A percentile compares a stretch with the other conserved stretches of the same genome.
phyloP scores from a whole-genome alignment of 2,797 vertebrate species.

The Chlorospingus semifuscus region DNA sequence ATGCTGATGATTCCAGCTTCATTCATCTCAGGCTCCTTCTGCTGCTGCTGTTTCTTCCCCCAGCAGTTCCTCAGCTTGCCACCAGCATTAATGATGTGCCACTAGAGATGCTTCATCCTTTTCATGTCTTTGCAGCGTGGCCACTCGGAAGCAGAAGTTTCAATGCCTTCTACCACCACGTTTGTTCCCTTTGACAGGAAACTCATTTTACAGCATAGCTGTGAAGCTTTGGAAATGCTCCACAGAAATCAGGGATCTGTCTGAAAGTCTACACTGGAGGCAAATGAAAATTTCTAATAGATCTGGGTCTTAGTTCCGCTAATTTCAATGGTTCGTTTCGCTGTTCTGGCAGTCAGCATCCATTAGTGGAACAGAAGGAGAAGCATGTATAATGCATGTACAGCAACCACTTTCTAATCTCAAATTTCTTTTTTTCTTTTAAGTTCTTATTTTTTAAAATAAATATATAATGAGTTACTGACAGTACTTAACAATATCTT shows the following conservation, averaged over 20 bases:
- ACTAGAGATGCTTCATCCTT: background rate
- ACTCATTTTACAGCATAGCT: background rate
- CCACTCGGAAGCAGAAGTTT: background rate
- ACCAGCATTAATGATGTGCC: background rate
- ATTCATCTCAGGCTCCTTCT: background rate
- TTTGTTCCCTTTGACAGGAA: background rate
- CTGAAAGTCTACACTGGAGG: conserved; percentile 28
- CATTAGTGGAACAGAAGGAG: conserved; percentile 66
- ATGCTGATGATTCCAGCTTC: background rate
- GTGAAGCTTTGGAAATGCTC: background rate
- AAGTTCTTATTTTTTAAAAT: conserved; percentile 59
- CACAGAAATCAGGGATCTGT: conserved; percentile 27
- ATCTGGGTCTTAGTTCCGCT: conserved; percentile 62
- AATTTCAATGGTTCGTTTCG: conserved; percentile 50
- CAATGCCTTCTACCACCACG: background rate
- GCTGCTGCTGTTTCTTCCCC: background rate
- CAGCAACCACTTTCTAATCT: conserved; percentile 62
- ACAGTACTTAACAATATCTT: conserved; percentile 71
- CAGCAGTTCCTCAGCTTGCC: background rate
- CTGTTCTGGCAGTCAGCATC: conserved; percentile 64
- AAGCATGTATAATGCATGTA: conserved; percentile 68
- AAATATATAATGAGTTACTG: conserved; percentile 70
- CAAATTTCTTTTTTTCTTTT: conserved; percentile 61
- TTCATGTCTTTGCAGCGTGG: background rate
- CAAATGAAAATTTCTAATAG: conserved; percentile 51